Evolutionary conservation across 92 coral and sea anemone genomes (phyloP), one percentile per base, ranked within the genome.

Genomic region (Parazoanthus swiftii): DNA sequence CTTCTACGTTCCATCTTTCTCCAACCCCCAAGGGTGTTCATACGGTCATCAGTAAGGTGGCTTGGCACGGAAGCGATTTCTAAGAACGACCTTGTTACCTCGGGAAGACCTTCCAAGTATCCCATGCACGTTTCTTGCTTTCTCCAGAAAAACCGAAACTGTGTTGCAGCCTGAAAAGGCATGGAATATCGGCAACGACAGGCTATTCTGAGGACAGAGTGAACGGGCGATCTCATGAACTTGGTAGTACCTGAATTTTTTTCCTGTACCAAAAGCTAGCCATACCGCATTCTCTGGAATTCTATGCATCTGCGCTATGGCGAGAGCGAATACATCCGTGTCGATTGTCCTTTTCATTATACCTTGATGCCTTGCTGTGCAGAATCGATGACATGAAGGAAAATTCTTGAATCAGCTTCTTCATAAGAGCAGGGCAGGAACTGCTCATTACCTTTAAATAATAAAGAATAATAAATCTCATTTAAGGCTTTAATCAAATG

Each of bases 61-160:
- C 77, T 88, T 88, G 72, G 33, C 33, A 29, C 33, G 33, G 33
- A 29, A 29, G 33, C 33, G 33, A 29, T 29, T 29, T 29, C 33
- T 42, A 76, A 42, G 80, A 42, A 76, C 80, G 56, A 76, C 80
- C 80, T 76, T 76, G 80, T 76, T 76, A 76, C 80, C 80, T 83
- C 87, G 50, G 85, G 48, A 81, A 81, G 71, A 81, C 85, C 46
- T 44, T 39, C 56, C 80, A 76, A 76, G 80, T 76, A 54, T 76
- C 80, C 56, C 80, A 76, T 68, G 91, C 73, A 73, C 73, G 56
- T 88, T 88, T 70, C 91, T 81, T 81, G 88, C 88, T 54, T 88
- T 76, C 72, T 35, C 80, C 86, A 46, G 59, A 74, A 88, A 88
- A 76, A 72, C 81, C 0, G 83, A 65, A 44, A 88, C 90, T 51